These are phyloP conservation scores for Lycocerus yunnanus DNA, from an alignment of 2,888 invertebrate species.

Conservation along the genomic window DNA sequence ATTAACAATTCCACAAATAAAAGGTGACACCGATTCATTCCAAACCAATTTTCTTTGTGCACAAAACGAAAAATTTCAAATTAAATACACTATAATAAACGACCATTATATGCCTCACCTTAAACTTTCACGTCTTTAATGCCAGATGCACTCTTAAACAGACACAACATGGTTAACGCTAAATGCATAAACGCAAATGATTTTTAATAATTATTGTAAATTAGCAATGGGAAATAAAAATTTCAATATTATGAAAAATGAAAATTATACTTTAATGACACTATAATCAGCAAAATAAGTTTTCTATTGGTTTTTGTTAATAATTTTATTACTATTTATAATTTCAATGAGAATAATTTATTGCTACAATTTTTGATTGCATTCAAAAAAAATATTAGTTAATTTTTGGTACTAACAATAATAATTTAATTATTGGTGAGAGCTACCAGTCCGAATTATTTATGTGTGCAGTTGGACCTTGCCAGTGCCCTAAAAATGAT, in stretches of 20 bases:
- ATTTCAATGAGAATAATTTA: too few species aligned
- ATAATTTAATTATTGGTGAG: too few species aligned
- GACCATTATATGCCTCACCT: slow-evolving; percentile 11
- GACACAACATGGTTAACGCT: too few species aligned
- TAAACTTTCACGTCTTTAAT: slow-evolving; percentile 2
- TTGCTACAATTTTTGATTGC: too few species aligned
- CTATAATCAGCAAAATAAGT: too few species aligned
- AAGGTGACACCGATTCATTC: slow-evolving; percentile 14
- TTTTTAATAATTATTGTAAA: neutral
- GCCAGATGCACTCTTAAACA: neutral
- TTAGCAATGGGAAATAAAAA: neutral
- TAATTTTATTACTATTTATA: too few species aligned
- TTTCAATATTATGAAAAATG: too few species aligned
- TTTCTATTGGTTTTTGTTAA: too few species aligned
- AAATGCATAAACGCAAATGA: neutral
- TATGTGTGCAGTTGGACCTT: neutral
- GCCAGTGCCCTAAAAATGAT: neutral
- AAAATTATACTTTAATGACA: too few species aligned
- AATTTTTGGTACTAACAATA: too few species aligned
- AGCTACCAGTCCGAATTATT: neutral
- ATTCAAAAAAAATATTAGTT: too few species aligned
- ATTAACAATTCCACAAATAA: slow-evolving; percentile 4
- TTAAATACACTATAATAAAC: slow-evolving; percentile 17
- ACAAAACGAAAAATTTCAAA: slow-evolving; percentile 16
- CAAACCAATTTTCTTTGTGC: slow-evolving; percentile 16